Evolutionary conservation across 2,888 invertebrate genomes (phyloP).

Genomic region (Mimumesa dahlbomi): DNA sequence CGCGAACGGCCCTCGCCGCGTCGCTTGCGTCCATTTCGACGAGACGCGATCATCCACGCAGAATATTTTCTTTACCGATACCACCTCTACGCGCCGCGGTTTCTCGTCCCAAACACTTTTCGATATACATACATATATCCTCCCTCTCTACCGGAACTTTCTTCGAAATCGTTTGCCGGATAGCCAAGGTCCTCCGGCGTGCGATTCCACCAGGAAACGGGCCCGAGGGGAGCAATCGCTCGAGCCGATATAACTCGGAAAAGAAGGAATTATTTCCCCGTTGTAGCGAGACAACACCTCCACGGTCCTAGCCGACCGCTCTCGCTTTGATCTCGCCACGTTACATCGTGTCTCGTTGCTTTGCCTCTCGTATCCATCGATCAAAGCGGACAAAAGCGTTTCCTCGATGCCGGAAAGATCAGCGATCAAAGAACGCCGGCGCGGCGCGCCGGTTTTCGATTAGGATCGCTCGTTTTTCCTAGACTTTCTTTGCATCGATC

Average conservation of each 20-base stretch:
- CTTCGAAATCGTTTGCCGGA: no score
- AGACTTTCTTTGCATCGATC: no score
- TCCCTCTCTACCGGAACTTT: no score
- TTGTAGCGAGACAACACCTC: not conserved
- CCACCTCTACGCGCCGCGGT: no score
- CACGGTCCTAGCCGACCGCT: not conserved
- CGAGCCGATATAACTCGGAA: no score
- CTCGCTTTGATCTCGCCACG: not conserved
- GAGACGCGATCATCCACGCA: not conserved
- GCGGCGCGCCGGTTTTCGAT: constrained; percentile 17
- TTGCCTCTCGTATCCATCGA: constrained; percentile 10
- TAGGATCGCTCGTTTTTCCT: constrained; percentile 1
- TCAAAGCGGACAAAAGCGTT: constrained; percentile 19
- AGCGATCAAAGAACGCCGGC: constrained; percentile 33
- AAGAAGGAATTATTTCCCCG: no score
- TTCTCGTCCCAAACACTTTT: no score
- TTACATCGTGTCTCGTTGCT: constrained; percentile 17
- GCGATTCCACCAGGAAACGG: no score
- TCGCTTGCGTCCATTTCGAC: constrained; percentile 18
- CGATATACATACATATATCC: no score
- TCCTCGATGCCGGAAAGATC: constrained; percentile 32
- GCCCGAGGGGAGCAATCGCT: no score
- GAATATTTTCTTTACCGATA: not conserved
- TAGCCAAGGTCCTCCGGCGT: no score
- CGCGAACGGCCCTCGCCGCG: constrained; percentile 43